phyloP scores from a whole-genome alignment of 2,888 invertebrate species.

The Vandiemenella viatica region DNA sequence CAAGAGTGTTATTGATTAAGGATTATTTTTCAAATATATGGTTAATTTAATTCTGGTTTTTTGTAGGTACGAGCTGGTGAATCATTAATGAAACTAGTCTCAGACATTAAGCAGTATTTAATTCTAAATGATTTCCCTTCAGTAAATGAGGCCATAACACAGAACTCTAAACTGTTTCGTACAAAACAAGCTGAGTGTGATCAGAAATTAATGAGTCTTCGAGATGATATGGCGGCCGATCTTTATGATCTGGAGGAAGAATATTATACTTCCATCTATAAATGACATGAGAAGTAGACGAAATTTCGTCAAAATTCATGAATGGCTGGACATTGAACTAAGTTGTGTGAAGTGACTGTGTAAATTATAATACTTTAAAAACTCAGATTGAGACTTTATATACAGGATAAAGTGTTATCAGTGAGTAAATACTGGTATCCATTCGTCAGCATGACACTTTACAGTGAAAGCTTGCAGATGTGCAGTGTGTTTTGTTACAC shows the following conservation, averaged over 20 bases:
- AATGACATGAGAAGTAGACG: too few relatives aligned
- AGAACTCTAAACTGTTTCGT: slow-evolving; percentile 77
- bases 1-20: neutral
- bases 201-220: slow-evolving; percentile 74
- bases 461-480: too few relatives aligned
- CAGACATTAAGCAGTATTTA: slow-evolving; percentile 94
- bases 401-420: too few relatives aligned
- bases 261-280: slow-evolving; percentile 76
- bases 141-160: slow-evolving; percentile 92
- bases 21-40: neutral
- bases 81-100: slow-evolving; percentile 90
- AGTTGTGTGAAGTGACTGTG: too few relatives aligned
- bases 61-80: slow-evolving; percentile 79
- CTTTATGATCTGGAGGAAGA: slow-evolving; percentile 85
- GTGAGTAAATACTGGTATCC: too few relatives aligned
- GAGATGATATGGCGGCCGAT: slow-evolving; percentile 92
- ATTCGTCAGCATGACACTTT: too few relatives aligned
- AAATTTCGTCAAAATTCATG: neutral
- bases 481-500: too few relatives aligned
- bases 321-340: too few relatives aligned
- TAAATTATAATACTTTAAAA: too few relatives aligned
- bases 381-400: too few relatives aligned
- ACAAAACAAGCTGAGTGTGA: slow-evolving; percentile 87
- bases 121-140: slow-evolving; percentile 97
- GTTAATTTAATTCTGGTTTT: neutral